Evolutionary conservation across 1,140 invertebrate species (phyloP).

Genomic region (Geopemphigus sp.): DNA sequence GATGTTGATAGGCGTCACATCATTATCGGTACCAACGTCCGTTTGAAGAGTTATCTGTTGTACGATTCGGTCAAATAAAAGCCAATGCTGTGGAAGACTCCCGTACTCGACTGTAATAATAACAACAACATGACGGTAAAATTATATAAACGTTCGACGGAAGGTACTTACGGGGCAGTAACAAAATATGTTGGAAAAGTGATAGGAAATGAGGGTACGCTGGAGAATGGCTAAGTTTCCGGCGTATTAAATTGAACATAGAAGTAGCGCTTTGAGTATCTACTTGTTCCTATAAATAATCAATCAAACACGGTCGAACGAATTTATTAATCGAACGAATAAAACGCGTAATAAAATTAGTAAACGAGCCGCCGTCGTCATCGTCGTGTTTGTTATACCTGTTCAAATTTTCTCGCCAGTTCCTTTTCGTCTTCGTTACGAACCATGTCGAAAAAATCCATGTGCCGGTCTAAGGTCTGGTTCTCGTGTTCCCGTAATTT

Average conservation of each 20-base stretch:
- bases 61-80: conserved; percentile 89
- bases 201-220: conserved; percentile 92
- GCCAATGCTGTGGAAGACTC: conserved; percentile 85
- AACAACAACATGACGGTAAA: neutral
- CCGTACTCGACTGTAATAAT: conserved; percentile 68
- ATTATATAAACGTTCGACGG: neutral
- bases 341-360: no score
- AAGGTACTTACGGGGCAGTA: conserved; percentile 78
- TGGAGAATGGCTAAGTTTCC: conserved; percentile 86
- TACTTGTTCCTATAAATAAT: conserved; percentile 71
- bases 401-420: conserved; percentile 83
- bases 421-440: conserved; percentile 95
- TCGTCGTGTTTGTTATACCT: no score
- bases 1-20: conserved; percentile 80
- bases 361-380: no score
- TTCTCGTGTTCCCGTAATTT: conserved; percentile 90
- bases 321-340: no score
- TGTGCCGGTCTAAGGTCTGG: conserved; percentile 82
- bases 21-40: conserved; percentile 73
- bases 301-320: no score
- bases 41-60: conserved; percentile 92
- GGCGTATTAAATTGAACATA: conserved; percentile 91
- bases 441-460: conserved; percentile 98
- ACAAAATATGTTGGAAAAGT: conserved; percentile 83
- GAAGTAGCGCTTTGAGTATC: conserved; percentile 90